A percentile compares a stretch with the other conserved stretches of the same genome.
phyloP scores from a whole-genome alignment of 1,140 invertebrate species.

The Pseudomyrmex flavicornis region DNA sequence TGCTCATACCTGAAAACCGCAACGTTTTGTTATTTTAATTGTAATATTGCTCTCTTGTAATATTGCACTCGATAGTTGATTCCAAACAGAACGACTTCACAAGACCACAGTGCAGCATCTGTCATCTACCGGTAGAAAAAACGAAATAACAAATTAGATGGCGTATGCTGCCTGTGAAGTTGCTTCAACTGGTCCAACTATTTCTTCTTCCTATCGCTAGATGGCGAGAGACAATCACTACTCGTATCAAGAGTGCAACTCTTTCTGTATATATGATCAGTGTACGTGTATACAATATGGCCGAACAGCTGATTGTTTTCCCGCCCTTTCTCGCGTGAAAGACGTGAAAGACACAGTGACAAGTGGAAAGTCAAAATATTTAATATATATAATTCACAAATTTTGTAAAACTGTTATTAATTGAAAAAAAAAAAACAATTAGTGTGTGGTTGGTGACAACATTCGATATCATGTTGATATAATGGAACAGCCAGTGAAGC shows the following conservation, averaged over 20 bases:
- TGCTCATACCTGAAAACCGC: no score
- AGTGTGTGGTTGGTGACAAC: no score
- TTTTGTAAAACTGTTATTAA: not conserved
- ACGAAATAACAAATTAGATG: no score
- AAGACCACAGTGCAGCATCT: no score
- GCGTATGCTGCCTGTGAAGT: no score
- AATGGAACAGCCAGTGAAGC: slow-evolving; percentile 56
- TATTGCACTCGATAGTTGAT: no score
- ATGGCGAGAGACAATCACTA: not conserved
- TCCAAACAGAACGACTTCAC: no score
- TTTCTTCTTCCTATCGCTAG: no score
- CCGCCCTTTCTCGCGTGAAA: not conserved
- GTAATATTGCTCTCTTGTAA: no score
- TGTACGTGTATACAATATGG: not conserved
- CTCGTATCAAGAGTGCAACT: not conserved
- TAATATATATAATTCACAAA: not conserved
- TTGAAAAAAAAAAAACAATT: not conserved
- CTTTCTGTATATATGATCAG: not conserved
- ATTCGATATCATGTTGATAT: not conserved
- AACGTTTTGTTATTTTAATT: no score
- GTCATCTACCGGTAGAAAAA: no score
- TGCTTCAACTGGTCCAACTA: no score
- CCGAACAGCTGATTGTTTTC: not conserved
- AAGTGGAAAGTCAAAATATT: not conserved
- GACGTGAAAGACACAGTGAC: not conserved